These are phyloP conservation scores for Sebastolobus alascanus DNA, from an alignment of 2,797 vertebrate genomes.

Conservation along the genomic window DNA sequence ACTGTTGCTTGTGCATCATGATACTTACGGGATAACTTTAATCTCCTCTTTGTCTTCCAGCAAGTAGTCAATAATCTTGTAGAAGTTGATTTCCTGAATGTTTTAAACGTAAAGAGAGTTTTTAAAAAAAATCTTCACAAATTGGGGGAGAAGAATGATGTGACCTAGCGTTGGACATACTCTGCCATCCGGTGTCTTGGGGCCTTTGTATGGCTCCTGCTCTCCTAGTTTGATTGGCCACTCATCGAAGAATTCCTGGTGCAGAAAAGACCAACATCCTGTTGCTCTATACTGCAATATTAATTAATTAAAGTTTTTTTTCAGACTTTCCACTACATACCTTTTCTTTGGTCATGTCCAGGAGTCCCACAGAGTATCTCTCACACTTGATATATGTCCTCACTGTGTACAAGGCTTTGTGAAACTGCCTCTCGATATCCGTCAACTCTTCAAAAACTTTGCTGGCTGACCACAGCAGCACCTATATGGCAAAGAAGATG, in stretches of 20 bases:
- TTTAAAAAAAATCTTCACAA: neutral
- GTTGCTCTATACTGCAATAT: neutral
- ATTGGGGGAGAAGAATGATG: neutral
- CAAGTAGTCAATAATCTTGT: conserved; percentile 96
- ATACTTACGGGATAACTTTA: conserved; percentile 95
- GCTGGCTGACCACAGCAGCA: conserved; percentile 94
- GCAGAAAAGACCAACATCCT: neutral
- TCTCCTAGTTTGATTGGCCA: conserved; percentile 94
- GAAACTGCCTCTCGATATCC: conserved; percentile 96
- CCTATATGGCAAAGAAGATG: conserved; percentile 79
- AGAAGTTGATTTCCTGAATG: conserved; percentile 92
- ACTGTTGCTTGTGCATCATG: neutral
- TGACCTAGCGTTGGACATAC: conserved; percentile 47
- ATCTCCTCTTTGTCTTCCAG: conserved; percentile 96
- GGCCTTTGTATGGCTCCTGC: conserved; percentile 93
- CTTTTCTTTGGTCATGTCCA: conserved; percentile 98
- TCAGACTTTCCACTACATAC: conserved; percentile 2
- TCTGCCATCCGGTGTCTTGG: conserved; percentile 91
- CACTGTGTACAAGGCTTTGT: conserved; percentile 95
- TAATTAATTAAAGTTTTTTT: neutral
- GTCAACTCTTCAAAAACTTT: conserved; percentile 97
- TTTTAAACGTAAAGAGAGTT: neutral
- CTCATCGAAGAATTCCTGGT: conserved; percentile 94
- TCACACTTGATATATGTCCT: conserved; percentile 92
- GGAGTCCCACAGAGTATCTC: conserved; percentile 92